These are phyloP conservation scores for Clarias laeviceps DNA, from an alignment of 2,797 vertebrate genomes.

Conservation along the genomic window DNA sequence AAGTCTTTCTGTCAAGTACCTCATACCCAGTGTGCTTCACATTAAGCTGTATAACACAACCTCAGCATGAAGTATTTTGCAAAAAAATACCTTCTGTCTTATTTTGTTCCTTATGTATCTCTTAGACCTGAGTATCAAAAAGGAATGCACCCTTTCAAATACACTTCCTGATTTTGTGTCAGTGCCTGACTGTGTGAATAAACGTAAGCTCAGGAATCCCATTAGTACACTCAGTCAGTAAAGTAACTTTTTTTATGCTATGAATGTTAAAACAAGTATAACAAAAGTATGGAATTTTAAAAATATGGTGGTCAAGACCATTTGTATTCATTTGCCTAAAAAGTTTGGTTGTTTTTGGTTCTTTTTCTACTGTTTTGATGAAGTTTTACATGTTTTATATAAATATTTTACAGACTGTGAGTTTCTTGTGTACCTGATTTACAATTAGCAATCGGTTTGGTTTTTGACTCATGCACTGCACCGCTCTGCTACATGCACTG, in stretches of 20 bases:
- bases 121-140: neutral
- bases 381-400: neutral
- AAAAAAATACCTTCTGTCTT: neutral
- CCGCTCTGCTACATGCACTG: neutral
- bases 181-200: neutral
- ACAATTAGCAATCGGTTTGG: neutral
- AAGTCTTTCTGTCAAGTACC: neutral
- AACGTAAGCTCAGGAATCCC: neutral
- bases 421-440: neutral
- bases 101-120: neutral
- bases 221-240: neutral
- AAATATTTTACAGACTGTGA: neutral
- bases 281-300: neutral
- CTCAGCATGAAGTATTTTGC: neutral
- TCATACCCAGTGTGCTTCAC: neutral
- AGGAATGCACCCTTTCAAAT: neutral
- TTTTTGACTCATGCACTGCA: neutral
- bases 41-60: neutral
- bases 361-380: neutral
- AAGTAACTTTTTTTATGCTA: no score
- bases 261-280: neutral
- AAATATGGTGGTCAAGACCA: neutral
- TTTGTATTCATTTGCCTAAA: neutral
- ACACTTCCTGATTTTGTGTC: neutral
- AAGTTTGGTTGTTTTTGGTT: neutral